Conservation (phyloP, 2,113 vertebrate species). For the Chionis minor region DNA sequence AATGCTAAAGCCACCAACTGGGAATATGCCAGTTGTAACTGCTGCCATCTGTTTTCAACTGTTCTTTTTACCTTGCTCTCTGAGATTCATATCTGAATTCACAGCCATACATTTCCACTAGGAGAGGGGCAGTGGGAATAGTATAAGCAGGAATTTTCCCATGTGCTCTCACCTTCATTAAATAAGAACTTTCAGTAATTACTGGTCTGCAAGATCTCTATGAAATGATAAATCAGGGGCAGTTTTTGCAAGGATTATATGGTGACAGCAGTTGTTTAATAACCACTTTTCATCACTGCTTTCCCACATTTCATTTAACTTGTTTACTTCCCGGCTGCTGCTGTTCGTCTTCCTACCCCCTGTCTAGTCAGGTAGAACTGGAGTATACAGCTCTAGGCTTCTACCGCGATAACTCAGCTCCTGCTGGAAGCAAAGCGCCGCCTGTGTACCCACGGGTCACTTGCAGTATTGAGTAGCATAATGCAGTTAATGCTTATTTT, state of each 20-base stretch:
- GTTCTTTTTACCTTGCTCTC: constrained; percentile 79
- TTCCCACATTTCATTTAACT: constrained; percentile 1
- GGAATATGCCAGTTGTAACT: constrained; percentile 80
- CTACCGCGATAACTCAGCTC: background rate
- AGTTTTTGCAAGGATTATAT: constrained; percentile 8
- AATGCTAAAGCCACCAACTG: constrained; percentile 81
- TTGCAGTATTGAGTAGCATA: background rate
- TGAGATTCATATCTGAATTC: constrained; percentile 70
- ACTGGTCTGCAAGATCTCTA: background rate
- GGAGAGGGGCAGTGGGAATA: constrained; percentile 23
- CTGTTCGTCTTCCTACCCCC: constrained; percentile 37
- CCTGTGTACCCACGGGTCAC: background rate
- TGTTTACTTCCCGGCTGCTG: constrained; percentile 30
- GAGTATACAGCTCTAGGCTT: background rate
- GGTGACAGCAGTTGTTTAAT: constrained; percentile 51
- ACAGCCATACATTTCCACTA: constrained; percentile 9
- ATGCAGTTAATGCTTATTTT: background rate
- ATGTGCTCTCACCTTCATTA: constrained; percentile 50
- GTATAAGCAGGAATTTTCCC: constrained; percentile 41
- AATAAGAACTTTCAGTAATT: constrained; percentile 10
- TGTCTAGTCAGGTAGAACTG: background rate
- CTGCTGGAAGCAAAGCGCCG: background rate
- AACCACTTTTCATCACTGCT: constrained; percentile 40
- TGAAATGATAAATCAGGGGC: constrained; percentile 46
- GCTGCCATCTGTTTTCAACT: constrained; percentile 82